phyloP scores from a whole-genome alignment of 2,797 vertebrate genomes.

The Enteromius viviparus region DNA sequence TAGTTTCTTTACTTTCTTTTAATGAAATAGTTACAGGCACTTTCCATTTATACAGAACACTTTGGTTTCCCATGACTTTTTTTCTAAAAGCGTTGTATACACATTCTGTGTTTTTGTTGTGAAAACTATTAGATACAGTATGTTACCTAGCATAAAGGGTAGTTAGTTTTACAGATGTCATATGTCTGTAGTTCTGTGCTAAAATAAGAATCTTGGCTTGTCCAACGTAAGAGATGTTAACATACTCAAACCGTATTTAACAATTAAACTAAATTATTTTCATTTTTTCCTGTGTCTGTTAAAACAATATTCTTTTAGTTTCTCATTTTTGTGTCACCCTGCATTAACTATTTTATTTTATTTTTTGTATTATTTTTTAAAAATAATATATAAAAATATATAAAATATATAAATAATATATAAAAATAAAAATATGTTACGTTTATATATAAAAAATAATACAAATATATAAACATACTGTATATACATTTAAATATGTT shows the following conservation, averaged over 20 bases:
- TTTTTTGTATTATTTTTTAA: neutral
- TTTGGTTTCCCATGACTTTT: neutral
- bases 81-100: neutral
- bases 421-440: too few species aligned
- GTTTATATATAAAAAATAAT: too few species aligned
- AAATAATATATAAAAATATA: too few species aligned
- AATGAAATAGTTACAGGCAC: conserved; percentile 12
- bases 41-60: conserved; percentile 17
- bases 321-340: neutral
- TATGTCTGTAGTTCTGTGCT: neutral
- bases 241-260: neutral
- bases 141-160: neutral
- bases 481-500: too few species aligned
- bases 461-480: too few species aligned
- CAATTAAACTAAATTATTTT: neutral
- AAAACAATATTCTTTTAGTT: neutral
- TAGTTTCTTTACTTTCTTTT: neutral
- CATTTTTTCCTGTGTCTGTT: neutral
- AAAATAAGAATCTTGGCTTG: neutral
- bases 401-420: too few species aligned
- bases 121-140: neutral
- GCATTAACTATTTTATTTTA: neutral
- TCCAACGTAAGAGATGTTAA: neutral
- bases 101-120: neutral
- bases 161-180: neutral